phyloP scores from a whole-genome alignment of 2,797 vertebrate genomes.

The Gymnothorax javanicus region DNA sequence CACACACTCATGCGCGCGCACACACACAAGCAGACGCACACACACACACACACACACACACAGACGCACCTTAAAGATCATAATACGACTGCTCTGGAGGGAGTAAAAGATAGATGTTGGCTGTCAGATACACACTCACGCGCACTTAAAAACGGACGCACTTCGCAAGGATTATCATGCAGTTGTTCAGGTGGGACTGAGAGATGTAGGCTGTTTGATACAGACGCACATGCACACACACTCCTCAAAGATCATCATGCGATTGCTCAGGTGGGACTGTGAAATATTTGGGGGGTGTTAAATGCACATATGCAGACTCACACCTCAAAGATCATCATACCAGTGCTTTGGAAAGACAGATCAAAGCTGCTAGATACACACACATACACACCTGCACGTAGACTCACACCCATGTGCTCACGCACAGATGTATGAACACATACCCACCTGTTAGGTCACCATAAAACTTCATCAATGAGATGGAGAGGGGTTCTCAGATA shows the following conservation, averaged over 20 bases:
- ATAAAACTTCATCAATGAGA: neutral
- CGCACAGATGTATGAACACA: neutral
- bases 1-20: neutral
- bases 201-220: too few species aligned
- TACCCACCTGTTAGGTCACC: slow-evolving; percentile 60
- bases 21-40: neutral
- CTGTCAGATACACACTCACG: slow-evolving; percentile 29
- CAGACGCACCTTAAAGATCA: neutral
- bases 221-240: too few species aligned
- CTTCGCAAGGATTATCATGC: neutral
- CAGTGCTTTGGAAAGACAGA: too few species aligned
- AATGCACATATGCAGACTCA: too few species aligned
- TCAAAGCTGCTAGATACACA: neutral
- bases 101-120: too few species aligned
- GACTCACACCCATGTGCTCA: neutral
- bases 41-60: slow-evolving; percentile 57
- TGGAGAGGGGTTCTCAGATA: neutral
- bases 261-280: too few species aligned
- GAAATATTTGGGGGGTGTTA: too few species aligned
- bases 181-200: too few species aligned
- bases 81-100: too few species aligned
- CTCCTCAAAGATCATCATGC: too few species aligned
- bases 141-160: slow-evolving; percentile 19
- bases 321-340: too few species aligned
- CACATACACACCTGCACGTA: slow-evolving; percentile 59